Base-by-base conservation (phyloP, 2,888 invertebrate species). In the Elysia crispata region DNA sequence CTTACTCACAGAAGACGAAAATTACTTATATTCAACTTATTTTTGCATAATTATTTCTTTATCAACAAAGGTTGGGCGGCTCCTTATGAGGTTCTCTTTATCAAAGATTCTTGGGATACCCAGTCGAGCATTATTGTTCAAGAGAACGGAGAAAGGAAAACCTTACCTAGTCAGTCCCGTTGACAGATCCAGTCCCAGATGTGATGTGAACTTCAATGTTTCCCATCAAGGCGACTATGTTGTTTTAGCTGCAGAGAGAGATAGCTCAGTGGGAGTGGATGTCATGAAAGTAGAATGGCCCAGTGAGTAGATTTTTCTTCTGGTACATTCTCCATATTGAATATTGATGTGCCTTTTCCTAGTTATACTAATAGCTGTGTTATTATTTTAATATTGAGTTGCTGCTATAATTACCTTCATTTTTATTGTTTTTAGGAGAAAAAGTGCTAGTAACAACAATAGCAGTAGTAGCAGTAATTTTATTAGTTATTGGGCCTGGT, bases 221-320 rank as follows among this genome's bases (percentile, higher is more conserved):
- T 97, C 98, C 0, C 98, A 98, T 93, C 97, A 98, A 90, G 98
- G 97, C 3, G 94, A 95, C 84, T 96, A 94, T 91, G 95, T 96
- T 6, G 96, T 98, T 30, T 93, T 98, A 50, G 97, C 92, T 15
- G 91, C 92, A 1, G 91, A 92, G 69, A 67, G 79, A n/a, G 76
- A 83, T 3, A 64, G 76, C 13, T 83, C 85, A 23, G 88, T 93
- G 75, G 93, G 93, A 1, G 94, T 97, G 74, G 98, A 98, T 93
- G 94, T 98, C 0, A 98, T 98, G 97, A 96, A 96, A 93, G 93
- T 96, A 77, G 96, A 96, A 90, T 95, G 88, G 66, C 89, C 90
- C 80, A 86, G 92, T 91, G 85, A 87, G 86, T 84, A 49, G 57
- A 31, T 66, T 3, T 20, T 31, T 72, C 23, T 54, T 6, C 13